Evolutionary conservation across 2,797 vertebrate genomes (phyloP), one percentile per base, ranked within the genome.

Genomic region (Tapirus indicus): DNA sequence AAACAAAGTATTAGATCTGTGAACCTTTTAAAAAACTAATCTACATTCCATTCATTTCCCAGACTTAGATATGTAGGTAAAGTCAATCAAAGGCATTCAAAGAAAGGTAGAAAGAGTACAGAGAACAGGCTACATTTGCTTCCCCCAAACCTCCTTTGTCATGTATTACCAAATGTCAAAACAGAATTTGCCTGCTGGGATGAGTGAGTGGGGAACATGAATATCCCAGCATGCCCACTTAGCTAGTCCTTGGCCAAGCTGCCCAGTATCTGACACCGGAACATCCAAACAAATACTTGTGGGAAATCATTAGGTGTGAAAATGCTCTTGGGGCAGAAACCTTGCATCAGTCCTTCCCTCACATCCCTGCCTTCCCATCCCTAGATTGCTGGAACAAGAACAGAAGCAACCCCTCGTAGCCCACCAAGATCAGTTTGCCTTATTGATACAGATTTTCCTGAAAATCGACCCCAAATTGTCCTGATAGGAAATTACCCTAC

Each of bases 1-100:
- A 96, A 86, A 83, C 49, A 88, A 97, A n/a, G 16, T 44, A 62
- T 83, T 68, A 60, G 69, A 56, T 78, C 32, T 47, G 69, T 58
- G 54, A 74, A 23, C 47, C 75, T 95, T 52, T 27, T 49, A 6
- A 11, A 87, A 90, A 75, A 32, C 13, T 66, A 58, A 84, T 79
- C 72, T 83, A 71, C 5, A 52, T 75, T 85, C 41, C 32, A 49
- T 10, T 88, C 69, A 69, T 86, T 84, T 88, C 41, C 54, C 75
- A 49, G 52, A 84, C 69, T 69, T 93, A 44, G 78, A 41, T 87
- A 66, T 49, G 38, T 56, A 95, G 44, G 13, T 32, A 78, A 95
- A 68, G 44, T 95, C 85, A 88, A 80, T 25, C n/a, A 80, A 71
- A 64, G 47, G 20, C 64, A 71, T 58, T 95, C 44, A 90, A 56